Evolutionary conservation across 2,888 invertebrate genomes (phyloP), one percentile per base, ranked within the genome.

Genomic region (Agonopterix alstromeriana): DNA sequence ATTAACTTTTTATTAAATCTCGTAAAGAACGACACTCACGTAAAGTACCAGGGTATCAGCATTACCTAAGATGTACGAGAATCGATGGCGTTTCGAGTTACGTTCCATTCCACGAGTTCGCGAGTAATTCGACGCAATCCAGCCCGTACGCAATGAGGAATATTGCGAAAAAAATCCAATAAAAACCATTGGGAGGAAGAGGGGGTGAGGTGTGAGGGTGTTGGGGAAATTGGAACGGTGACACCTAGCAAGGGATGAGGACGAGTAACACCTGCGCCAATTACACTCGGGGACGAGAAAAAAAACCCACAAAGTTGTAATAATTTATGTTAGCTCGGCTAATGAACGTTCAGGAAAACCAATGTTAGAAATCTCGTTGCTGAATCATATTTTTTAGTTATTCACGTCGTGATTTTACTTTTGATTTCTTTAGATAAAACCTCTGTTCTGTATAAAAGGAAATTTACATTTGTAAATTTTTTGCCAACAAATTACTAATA

Each of bases 151-250:
- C 72, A 71, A 72, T 73, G 73, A 74, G 71, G 75, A 75, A 82
- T 79, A 82, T 82, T 42, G 45, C 47, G 38, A 48, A 47, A 52
- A 74, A 82, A 83, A 78, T 73, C 77, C 73, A 82, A 83, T 80
- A 82, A 82, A 63, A 70, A 57, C 55, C 53, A 54, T 47, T 36
- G 49, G 51, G 51, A 65, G 49, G 46, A 58, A 61, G 60, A 48
- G 53, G 46, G 55, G 49, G 50, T 41, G 55, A 54, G 58, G 56
- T 56, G 49, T 50, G 38, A 38, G 51, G 51, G 65, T 67, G 64
- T 60, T 67, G 58, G 56, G 78, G 78, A 81, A 82, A 82, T 83
- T 80, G 80, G 75, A 75, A 73, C 65, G 74, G 71, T 73, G 77
- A 77, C 78, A 80, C 73, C 67, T 70, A 53, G 60, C 1, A 27